These are phyloP conservation scores for Dendrolimus houi DNA, from an alignment of 2,888 invertebrate genomes.

Conservation along the genomic window DNA sequence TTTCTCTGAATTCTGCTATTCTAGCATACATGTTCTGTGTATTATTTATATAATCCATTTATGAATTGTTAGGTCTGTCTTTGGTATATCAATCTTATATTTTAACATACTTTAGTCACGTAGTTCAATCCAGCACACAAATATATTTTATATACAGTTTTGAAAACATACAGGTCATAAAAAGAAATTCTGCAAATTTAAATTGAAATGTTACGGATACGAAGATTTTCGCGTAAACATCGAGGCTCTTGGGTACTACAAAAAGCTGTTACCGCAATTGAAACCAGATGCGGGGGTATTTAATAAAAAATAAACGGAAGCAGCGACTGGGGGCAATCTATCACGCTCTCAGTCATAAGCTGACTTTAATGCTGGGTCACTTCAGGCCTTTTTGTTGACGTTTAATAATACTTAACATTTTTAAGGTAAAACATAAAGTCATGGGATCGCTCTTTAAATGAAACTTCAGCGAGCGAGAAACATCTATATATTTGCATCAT, in stretches of 20 bases:
- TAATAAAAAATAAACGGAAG: conserved; percentile 66
- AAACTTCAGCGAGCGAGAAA: conserved; percentile 55
- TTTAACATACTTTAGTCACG: too few species aligned
- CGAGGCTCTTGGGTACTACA: conserved; percentile 29
- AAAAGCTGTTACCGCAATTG: conserved; percentile 62
- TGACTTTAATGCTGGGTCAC: conserved; percentile 73
- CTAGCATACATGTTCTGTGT: too few species aligned
- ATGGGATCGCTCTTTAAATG: conserved; percentile 50
- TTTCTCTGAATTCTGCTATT: too few species aligned
- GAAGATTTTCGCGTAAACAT: conserved; percentile 31
- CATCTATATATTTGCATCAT: conserved; percentile 39
- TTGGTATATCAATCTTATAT: too few species aligned
- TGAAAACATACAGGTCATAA: too few species aligned
- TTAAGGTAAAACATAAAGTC: conserved; percentile 38
- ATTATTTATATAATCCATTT: too few species aligned
- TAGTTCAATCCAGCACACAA: too few species aligned
- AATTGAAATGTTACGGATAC: conserved; percentile 24
- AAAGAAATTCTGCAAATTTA: conserved; percentile 2
- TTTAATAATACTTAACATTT: conserved; percentile 63
- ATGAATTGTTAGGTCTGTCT: too few species aligned
- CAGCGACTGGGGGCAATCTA: conserved; percentile 56
- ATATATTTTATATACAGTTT: too few species aligned
- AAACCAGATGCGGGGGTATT: conserved; percentile 59
- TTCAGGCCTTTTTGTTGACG: conserved; percentile 70
- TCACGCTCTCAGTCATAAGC: conserved; percentile 69